These are phyloP conservation scores for Globia sparganii DNA, from an alignment of 2,888 invertebrate genomes.

Conservation along the genomic window DNA sequence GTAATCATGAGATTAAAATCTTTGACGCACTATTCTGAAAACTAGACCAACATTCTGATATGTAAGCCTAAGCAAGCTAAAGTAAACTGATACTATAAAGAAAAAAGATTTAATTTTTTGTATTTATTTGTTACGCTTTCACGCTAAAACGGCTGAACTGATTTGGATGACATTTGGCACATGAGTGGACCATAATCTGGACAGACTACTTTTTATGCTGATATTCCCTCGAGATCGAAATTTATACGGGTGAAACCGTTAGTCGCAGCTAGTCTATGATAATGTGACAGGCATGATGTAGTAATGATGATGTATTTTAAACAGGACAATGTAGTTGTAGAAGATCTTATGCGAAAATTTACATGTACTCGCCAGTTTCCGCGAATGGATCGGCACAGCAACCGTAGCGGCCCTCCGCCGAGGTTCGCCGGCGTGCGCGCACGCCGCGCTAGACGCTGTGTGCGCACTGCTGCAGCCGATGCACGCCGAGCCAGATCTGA, in stretches of 20 bases:
- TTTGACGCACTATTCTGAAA: neutral
- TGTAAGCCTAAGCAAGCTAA: neutral
- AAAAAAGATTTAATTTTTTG: no score
- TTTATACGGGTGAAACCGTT: no score
- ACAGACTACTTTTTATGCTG: no score
- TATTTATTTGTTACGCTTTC: no score
- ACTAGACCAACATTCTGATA: neutral
- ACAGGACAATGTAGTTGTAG: no score
- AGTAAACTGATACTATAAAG: no score
- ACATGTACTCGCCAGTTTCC: slow-evolving; percentile 91
- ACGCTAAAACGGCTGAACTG: no score
- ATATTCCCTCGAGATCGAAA: no score
- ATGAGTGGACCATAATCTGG: no score
- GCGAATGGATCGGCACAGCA: slow-evolving; percentile 98
- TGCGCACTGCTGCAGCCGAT: slow-evolving; percentile 99
- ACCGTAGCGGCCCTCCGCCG: slow-evolving; percentile 97
- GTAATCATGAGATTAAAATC: no score
- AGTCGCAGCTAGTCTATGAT: neutral
- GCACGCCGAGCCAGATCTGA: slow-evolving; percentile 98
- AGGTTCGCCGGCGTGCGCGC: slow-evolving; percentile 97
- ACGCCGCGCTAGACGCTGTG: slow-evolving; percentile 99
- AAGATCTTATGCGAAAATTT: neutral
- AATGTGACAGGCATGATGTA: neutral
- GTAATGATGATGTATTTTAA: no score
- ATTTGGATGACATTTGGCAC: no score